Evolutionary conservation across 2,888 invertebrate genomes (phyloP).

Genomic region (Nebria brevicollis): DNA sequence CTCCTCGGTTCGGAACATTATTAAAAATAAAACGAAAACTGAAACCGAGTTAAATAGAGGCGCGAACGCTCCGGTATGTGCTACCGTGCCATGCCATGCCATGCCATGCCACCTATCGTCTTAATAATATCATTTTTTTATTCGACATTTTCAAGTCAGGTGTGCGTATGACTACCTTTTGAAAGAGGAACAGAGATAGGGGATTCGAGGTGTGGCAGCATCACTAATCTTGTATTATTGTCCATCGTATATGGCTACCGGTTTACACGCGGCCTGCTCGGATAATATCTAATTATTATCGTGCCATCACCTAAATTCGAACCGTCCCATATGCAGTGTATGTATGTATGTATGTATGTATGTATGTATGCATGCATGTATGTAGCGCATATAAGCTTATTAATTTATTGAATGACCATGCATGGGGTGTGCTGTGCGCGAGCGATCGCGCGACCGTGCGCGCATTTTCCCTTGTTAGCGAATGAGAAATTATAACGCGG

Average conservation of each 20-base stretch:
- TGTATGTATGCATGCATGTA: too few relatives aligned
- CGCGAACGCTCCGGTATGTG: constrained; percentile 51
- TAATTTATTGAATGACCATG: not conserved
- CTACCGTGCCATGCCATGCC: constrained; percentile 50
- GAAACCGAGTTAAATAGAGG: constrained; percentile 32
- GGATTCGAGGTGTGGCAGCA: not conserved
- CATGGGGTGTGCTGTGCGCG: not conserved
- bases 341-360: too few relatives aligned
- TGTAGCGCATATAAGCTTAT: not conserved
- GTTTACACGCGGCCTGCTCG: not conserved
- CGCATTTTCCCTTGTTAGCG: not conserved
- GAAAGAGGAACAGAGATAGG: not conserved
- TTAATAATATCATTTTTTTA: constrained; percentile 52
- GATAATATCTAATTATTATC: constrained; percentile 1
- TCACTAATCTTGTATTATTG: constrained; percentile 1
- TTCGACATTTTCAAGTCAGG: constrained; percentile 49
- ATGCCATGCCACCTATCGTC: constrained; percentile 51
- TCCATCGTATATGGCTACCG: not conserved
- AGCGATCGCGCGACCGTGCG: not conserved
- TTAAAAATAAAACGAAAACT: constrained; percentile 41
- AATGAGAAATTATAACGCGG: not conserved
- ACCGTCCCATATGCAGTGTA: not conserved
- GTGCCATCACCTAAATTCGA: not conserved
- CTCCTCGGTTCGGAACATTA: constrained; percentile 29
- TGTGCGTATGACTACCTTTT: constrained; percentile 8